phyloP scores from a whole-genome alignment of 2,888 invertebrate genomes.

The Zaprionus lineosus region DNA sequence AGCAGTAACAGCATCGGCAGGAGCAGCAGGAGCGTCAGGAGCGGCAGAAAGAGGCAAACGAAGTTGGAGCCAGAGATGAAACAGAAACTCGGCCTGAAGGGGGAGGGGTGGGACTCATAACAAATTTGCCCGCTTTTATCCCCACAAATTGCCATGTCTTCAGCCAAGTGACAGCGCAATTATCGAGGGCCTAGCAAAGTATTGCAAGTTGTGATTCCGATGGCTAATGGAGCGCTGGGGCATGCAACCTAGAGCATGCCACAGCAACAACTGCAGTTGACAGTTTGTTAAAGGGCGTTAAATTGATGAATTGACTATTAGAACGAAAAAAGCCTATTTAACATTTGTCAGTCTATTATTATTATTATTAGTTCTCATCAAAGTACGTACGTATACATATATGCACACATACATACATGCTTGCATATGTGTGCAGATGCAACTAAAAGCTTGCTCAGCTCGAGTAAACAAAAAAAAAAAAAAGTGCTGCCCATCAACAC shows the following conservation, averaged over 20 bases:
- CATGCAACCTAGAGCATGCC: constrained; percentile 13
- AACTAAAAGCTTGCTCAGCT: too few species aligned
- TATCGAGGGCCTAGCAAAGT: constrained; percentile 61
- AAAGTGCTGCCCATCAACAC: too few species aligned
- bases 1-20: constrained; percentile 1
- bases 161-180: constrained; percentile 76
- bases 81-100: background rate
- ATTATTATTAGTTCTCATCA: constrained; percentile 1
- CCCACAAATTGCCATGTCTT: constrained; percentile 78
- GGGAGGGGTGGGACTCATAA: constrained; percentile 52
- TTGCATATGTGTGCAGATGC: background rate
- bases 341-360: constrained; percentile 49
- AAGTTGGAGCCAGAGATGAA: too few species aligned
- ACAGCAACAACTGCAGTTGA: constrained; percentile 59
- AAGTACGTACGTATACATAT: constrained; percentile 11
- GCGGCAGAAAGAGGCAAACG: constrained; percentile 12
- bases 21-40: background rate
- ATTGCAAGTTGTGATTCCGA: constrained; percentile 23
- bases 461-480: too few species aligned
- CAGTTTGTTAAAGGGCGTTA: constrained; percentile 61
- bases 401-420: background rate
- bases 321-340: constrained; percentile 41
- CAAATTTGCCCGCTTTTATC: constrained; percentile 78
- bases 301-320: constrained; percentile 76
- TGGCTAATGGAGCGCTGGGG: constrained; percentile 33